Percentiles rank a stretch among this genome's conserved stretches.
phyloP scores from a whole-genome alignment of 1,140 invertebrate species.

The Brachionus manjavacas region DNA sequence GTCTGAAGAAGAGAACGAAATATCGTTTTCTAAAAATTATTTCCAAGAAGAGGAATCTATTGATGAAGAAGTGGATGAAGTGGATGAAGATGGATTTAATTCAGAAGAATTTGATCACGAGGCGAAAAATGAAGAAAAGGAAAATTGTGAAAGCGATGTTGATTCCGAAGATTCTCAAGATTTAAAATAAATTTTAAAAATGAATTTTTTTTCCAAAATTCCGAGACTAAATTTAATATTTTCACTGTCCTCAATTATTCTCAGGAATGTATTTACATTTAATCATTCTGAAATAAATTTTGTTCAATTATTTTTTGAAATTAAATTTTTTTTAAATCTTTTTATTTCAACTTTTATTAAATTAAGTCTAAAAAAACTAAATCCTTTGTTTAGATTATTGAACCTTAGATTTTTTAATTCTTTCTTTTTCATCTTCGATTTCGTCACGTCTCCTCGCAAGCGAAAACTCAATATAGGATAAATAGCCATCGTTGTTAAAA shows the following conservation, averaged over 20 bases:
- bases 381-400: background rate
- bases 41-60: conserved; percentile 46
- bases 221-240: background rate
- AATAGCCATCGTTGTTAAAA: conserved; percentile 71
- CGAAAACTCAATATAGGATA: conserved; percentile 74
- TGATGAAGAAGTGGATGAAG: conserved; percentile 31
- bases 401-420: conserved; percentile 34
- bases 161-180: conserved; percentile 12
- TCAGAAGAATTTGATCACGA: background rate
- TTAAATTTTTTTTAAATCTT: background rate
- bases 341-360: background rate
- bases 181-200: background rate
- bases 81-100: conserved; percentile 31
- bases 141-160: background rate
- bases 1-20: conserved; percentile 16
- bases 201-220: background rate
- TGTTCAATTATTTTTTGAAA: background rate
- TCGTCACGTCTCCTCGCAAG: conserved; percentile 58
- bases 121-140: background rate
- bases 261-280: background rate
- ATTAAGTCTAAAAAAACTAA: background rate
- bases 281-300: background rate
- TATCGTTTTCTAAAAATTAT: conserved; percentile 19
- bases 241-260: background rate
- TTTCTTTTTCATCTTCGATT: conserved; percentile 43